These are phyloP conservation scores for Ypsolopha scabrella DNA, from an alignment of 2,888 invertebrate genomes.

Conservation along the genomic window DNA sequence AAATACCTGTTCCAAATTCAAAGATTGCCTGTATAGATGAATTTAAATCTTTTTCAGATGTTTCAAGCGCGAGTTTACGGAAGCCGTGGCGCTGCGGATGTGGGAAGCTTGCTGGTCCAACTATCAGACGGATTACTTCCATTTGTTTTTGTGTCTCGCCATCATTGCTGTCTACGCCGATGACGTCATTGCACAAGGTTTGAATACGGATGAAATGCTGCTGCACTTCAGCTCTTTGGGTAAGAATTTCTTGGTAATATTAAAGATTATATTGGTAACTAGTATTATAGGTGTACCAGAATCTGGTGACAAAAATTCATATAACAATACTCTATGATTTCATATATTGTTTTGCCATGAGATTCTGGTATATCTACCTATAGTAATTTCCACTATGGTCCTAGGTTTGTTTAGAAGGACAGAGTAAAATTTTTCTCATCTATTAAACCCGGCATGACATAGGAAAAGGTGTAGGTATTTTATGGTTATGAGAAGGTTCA, in stretches of 20 bases:
- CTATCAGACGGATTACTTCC: constrained; percentile 96
- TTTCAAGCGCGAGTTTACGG: constrained; percentile 93
- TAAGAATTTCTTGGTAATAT: constrained; percentile 21
- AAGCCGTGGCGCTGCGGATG: constrained; percentile 88
- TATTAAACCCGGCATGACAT: too few species aligned
- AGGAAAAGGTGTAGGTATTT: too few species aligned
- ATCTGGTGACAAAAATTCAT: too few species aligned
- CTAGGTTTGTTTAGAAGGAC: too few species aligned
- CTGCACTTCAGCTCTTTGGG: constrained; percentile 93
- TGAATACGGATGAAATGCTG: constrained; percentile 94
- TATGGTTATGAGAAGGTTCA: too few species aligned
- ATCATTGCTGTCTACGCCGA: constrained; percentile 94
- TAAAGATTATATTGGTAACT: too few species aligned
- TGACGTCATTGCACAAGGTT: constrained; percentile 91
- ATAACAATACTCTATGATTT: too few species aligned
- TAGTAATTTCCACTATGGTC: too few species aligned
- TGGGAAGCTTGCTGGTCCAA: constrained; percentile 99
- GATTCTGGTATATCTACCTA: too few species aligned
- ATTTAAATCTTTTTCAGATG: constrained; percentile 70
- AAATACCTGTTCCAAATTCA: background rate
- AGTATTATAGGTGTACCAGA: too few species aligned
- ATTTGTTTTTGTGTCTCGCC: constrained; percentile 92
- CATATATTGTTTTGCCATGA: too few species aligned
- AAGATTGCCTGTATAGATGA: background rate
- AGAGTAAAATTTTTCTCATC: too few species aligned